Conservation (phyloP, 2,888 invertebrate genomes). For the Pasiphila rectangulata region DNA sequence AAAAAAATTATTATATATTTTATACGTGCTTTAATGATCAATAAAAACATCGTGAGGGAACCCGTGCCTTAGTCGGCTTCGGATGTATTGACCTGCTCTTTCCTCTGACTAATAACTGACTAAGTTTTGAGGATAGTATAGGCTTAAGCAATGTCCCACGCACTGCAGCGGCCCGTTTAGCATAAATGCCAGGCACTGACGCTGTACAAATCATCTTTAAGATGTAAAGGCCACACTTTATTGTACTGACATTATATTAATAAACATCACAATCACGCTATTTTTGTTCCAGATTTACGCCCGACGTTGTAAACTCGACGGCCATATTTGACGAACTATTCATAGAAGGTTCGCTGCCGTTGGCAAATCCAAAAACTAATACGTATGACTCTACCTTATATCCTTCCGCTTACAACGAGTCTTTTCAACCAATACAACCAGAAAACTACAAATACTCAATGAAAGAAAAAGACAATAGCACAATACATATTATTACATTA, state of each 20-base stretch:
- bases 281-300: slow-evolving; percentile 2
- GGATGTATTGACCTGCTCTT: too few relatives aligned
- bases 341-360: slow-evolving; percentile 1
- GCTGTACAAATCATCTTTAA: too few relatives aligned
- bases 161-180: too few relatives aligned
- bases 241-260: not conserved
- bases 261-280: not conserved
- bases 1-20: too few relatives aligned
- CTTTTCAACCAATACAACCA: slow-evolving; percentile 5
- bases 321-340: slow-evolving; percentile 10
- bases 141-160: too few relatives aligned
- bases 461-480: not conserved
- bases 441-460: not conserved
- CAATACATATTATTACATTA: slow-evolving; percentile 2
- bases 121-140: too few relatives aligned
- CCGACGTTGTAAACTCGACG: not conserved
- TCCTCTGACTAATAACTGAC: too few relatives aligned
- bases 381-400: not conserved
- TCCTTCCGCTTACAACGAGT: slow-evolving; percentile 3
- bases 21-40: too few relatives aligned
- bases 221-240: too few relatives aligned
- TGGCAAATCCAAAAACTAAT: not conserved
- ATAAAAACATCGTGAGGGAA: too few relatives aligned
- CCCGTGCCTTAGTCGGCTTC: too few relatives aligned
- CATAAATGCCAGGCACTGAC: too few relatives aligned